Conservation (phyloP, 2,113 vertebrate species). For the Spea bombifrons region DNA sequence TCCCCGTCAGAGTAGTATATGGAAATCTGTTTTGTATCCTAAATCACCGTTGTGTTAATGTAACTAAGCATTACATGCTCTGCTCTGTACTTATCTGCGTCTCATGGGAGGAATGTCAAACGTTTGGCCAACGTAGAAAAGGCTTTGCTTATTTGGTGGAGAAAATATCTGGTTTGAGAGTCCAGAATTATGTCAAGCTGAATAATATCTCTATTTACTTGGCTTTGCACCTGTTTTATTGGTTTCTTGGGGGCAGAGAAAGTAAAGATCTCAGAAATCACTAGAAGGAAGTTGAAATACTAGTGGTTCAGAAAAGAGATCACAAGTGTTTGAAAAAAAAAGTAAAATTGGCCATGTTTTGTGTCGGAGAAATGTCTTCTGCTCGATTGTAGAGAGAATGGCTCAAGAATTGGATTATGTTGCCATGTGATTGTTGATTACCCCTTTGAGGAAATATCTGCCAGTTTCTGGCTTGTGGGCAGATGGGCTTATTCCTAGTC, state of each 20-base stretch:
- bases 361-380: background rate
- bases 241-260: background rate
- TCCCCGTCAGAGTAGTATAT: slow-evolving; percentile 56
- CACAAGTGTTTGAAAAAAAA: background rate
- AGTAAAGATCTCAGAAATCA: slow-evolving; percentile 5
- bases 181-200: slow-evolving; percentile 22
- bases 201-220: slow-evolving; percentile 28
- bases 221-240: slow-evolving; percentile 24
- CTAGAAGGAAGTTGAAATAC: background rate
- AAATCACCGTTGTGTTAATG: slow-evolving; percentile 47
- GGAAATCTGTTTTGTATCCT: slow-evolving; percentile 60
- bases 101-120: slow-evolving; percentile 52
- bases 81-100: slow-evolving; percentile 53
- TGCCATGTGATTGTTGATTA: slow-evolving; percentile 36
- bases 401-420: slow-evolving; percentile 33
- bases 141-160: slow-evolving; percentile 38
- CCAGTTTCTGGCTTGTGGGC: slow-evolving; percentile 22
- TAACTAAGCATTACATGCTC: slow-evolving; percentile 52
- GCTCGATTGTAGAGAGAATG: slow-evolving; percentile 2
- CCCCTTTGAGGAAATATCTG: slow-evolving; percentile 21
- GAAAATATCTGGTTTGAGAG: slow-evolving; percentile 30
- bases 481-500: slow-evolving; percentile 29
- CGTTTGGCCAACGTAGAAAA: slow-evolving; percentile 50
- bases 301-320: background rate
- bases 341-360: background rate